Percentiles rank a stretch among this genome's conserved stretches.
Evolutionary conservation across 2,888 invertebrate species (phyloP).

Genomic region (Sminthurides aquaticus): DNA sequence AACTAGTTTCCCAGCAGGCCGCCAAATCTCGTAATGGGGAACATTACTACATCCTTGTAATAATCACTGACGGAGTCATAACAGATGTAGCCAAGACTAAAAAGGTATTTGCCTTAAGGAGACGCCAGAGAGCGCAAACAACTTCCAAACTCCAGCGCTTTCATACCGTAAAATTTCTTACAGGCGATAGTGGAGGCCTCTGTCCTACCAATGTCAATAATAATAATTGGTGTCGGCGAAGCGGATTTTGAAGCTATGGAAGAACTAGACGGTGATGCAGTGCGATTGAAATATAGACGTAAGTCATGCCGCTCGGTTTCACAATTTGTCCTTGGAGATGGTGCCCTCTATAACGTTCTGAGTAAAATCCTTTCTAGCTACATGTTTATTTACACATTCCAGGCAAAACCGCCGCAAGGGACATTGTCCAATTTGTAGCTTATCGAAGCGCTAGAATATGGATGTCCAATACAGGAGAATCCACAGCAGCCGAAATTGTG

Average conservation of each 20-base stretch:
- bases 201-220: conserved; percentile 54
- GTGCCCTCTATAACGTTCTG: background rate
- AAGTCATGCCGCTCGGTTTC: too few species aligned
- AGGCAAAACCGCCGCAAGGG: conserved; percentile 50
- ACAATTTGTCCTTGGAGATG: too few species aligned
- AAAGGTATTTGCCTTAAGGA: too few species aligned
- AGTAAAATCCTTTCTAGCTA: too few species aligned
- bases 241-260: conserved; percentile 55
- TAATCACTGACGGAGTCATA: conserved; percentile 54
- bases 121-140: too few species aligned
- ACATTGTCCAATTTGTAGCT: conserved; percentile 58
- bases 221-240: conserved; percentile 55
- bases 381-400: too few species aligned
- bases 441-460: conserved; percentile 34
- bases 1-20: conserved; percentile 44
- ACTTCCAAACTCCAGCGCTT: too few species aligned
- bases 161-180: too few species aligned
- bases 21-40: conserved; percentile 45
- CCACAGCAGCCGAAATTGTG: background rate
- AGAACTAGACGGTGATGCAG: conserved; percentile 52
- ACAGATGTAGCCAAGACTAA: conserved; percentile 54
- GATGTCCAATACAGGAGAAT: conserved; percentile 23
- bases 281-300: too few species aligned
- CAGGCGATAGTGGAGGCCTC: conserved; percentile 52
- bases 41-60: conserved; percentile 52